Base-by-base conservation (phyloP, 2,797 vertebrate species). In the Pseudocheirus occidentalis region DNA sequence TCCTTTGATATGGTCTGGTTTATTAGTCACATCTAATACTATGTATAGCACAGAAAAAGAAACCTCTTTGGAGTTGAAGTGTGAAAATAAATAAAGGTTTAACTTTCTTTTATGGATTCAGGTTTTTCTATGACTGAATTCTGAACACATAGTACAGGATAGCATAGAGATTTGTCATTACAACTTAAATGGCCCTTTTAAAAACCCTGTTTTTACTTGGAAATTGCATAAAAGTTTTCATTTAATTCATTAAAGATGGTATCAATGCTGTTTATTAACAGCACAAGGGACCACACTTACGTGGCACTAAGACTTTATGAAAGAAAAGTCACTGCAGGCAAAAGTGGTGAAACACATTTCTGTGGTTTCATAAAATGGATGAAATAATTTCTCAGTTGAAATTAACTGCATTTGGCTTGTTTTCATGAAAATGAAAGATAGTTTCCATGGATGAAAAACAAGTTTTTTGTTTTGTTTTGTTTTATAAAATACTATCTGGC, bases 171-270 rank as follows among this genome's bases (percentile, higher is more conserved):
- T 0, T 9, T 40, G 27, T 31, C 29, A 16, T 1, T 9, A 93
- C 57, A 2, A 16, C n/a, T 53, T 24, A 12, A 55, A 29, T 1
- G 12, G 0, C 52, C 7, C 0, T 9, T 56, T 6, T 10, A 50
- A 14, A 29, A 1, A 53, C 52, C 10, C 28, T 5, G 16, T 1
- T 6, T 10, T 4, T 13, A 27, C 4, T 29, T n/a, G 14, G n/a
- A n/a, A 56, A 90, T 9, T 0, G 14, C 11, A 0, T 16, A 14
- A 40, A 28, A 27, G 40, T 87, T 87, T 87, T 0, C 5, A 3
- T 0, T 0, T 10, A 0, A 13, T 29, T n/a, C 1, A 0, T 9
- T 6, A 29, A 7, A 56, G 28, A 46, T 4, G 1, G 1, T 14
- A 4, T 87, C 50, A 5, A 13, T 31, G 3, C 9, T 11, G 5